Evolutionary conservation across 1,140 invertebrate genomes (phyloP).

Genomic region (Diorhabda sublineata): DNA sequence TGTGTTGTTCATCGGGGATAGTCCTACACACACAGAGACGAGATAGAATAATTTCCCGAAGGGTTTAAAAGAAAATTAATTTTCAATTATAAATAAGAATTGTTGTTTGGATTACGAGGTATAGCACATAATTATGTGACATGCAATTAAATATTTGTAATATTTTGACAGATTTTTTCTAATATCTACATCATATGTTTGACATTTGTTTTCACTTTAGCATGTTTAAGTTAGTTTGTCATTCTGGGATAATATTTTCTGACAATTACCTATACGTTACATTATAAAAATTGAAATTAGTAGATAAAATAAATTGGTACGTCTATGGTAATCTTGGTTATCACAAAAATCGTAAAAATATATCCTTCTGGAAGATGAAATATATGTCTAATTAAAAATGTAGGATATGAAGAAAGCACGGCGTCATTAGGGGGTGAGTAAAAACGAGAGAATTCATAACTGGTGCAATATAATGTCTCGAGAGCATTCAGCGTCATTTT

Average conservation of each 20-base stretch:
- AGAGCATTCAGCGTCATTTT: constrained; percentile 18
- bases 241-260: too few relatives aligned
- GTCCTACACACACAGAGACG: background rate
- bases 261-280: too few relatives aligned
- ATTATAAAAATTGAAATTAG: too few relatives aligned
- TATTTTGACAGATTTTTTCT: too few relatives aligned
- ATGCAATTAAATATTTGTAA: too few relatives aligned
- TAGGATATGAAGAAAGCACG: constrained; percentile 8
- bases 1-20: background rate
- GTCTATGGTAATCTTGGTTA: too few relatives aligned
- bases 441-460: constrained; percentile 20
- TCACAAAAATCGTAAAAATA: background rate
- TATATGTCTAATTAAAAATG: constrained; percentile 9
- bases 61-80: background rate
- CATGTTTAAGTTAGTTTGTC: too few relatives aligned
- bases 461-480: constrained; percentile 20
- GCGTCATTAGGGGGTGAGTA: constrained; percentile 10
- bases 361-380: background rate
- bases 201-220: too few relatives aligned
- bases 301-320: too few relatives aligned
- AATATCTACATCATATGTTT: too few relatives aligned
- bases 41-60: background rate
- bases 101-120: background rate
- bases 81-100: background rate
- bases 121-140: too few relatives aligned